These are phyloP conservation scores for Drosophila asahinai DNA, from an alignment of 1,140 invertebrate genomes.

Conservation along the genomic window DNA sequence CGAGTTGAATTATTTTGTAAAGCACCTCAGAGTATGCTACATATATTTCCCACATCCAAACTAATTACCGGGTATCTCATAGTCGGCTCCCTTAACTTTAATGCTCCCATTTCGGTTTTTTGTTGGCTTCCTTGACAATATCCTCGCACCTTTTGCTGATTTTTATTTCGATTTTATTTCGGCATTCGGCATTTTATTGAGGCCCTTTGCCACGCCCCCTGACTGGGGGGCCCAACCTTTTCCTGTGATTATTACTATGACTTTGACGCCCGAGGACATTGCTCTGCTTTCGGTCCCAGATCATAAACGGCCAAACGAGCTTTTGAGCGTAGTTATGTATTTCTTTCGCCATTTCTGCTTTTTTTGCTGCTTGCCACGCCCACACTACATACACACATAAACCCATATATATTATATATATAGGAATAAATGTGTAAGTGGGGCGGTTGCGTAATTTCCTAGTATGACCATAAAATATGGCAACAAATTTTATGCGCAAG, in stretches of 20 bases:
- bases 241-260: constrained; percentile 73
- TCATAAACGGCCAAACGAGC: constrained; percentile 74
- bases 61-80: neutral
- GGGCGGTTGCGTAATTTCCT: constrained; percentile 41
- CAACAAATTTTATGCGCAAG: constrained; percentile 64
- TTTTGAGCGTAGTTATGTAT: constrained; percentile 63
- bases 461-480: constrained; percentile 59
- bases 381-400: constrained; percentile 13
- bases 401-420: constrained; percentile 10
- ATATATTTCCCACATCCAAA: too few relatives aligned
- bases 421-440: constrained; percentile 12
- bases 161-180: constrained; percentile 77
- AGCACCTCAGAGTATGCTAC: too few relatives aligned
- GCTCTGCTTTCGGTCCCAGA: constrained; percentile 30
- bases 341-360: constrained; percentile 24
- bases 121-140: constrained; percentile 57
- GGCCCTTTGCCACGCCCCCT: constrained; percentile 57
- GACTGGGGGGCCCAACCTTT: constrained; percentile 57
- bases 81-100: constrained; percentile 2
- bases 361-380: constrained; percentile 25
- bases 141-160: constrained; percentile 78
- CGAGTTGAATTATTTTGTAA: too few relatives aligned
- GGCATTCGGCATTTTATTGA: constrained; percentile 75
- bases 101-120: neutral
- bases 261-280: constrained; percentile 59